Conservation (phyloP, 2,113 vertebrate species). For the Mirza zaza region DNA sequence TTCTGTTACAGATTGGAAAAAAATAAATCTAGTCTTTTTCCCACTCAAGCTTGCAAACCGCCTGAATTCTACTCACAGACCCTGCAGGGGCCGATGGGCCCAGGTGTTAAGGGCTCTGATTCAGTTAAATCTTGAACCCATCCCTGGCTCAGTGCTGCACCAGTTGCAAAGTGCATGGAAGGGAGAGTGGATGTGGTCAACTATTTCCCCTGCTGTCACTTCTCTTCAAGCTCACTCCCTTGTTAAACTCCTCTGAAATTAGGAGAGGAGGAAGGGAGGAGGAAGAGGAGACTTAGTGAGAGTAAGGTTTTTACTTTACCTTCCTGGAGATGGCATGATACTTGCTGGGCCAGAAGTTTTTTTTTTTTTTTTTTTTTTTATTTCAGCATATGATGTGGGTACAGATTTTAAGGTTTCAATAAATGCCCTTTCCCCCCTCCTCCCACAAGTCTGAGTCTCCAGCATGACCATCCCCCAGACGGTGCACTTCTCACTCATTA, state of each 20-base stretch:
- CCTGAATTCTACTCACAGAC: background rate
- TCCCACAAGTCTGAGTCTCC: no score
- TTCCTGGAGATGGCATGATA: background rate
- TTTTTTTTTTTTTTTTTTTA: no score
- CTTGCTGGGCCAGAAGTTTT: no score
- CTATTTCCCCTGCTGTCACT: background rate
- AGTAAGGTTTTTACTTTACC: background rate
- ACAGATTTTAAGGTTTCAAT: no score
- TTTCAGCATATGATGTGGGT: no score
- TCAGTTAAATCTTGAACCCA: background rate
- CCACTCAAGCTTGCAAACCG: background rate
- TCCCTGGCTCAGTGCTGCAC: fast-evolving
- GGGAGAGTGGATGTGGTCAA: fast-evolving
- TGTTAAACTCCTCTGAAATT: background rate
- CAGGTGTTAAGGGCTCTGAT: background rate
- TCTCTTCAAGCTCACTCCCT: no score
- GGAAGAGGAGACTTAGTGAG: background rate
- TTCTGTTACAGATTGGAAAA: background rate
- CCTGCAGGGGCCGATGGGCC: background rate
- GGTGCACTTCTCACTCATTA: no score
- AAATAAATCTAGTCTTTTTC: no score
- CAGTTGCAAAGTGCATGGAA: no score
- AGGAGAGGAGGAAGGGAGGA: background rate
- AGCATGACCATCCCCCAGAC: no score
- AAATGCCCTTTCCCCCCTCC: no score